Percentiles rank a stretch among this genome's conserved stretches.
Conservation (phyloP, 2,888 invertebrate genomes). For the Acanthosepion esculentum region DNA sequence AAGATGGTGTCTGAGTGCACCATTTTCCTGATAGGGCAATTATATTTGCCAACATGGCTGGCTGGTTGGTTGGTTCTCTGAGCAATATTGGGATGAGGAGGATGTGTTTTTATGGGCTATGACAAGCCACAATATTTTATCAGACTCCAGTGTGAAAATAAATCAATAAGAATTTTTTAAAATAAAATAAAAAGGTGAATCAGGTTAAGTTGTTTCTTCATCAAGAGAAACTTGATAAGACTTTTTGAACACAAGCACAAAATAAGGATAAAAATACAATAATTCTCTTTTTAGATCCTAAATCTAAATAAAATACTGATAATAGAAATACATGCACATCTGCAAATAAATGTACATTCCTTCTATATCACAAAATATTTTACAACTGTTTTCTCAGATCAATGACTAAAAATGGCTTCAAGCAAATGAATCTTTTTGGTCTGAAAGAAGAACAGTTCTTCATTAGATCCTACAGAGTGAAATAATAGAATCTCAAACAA, state of each 20-base stretch:
- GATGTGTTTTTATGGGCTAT: conserved; percentile 33
- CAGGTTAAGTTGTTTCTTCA: neutral
- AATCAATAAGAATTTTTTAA: neutral
- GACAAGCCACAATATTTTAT: conserved; percentile 20
- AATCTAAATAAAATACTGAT: neutral
- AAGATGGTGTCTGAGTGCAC: neutral
- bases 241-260: neutral
- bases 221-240: neutral
- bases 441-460: too few species aligned
- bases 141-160: conserved; percentile 2
- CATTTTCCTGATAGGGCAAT: neutral
- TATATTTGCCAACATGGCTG: neutral
- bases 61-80: neutral
- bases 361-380: too few species aligned
- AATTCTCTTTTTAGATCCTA: neutral
- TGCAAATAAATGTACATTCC: neutral
- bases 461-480: too few species aligned
- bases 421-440: too few species aligned
- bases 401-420: too few species aligned
- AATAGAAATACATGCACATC: neutral
- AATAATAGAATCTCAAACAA: too few species aligned
- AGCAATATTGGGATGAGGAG: neutral
- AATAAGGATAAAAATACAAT: neutral
- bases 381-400: too few species aligned
- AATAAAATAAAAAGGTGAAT: neutral